Conservation (phyloP, 2,888 invertebrate species). For the Cantharis lateralis region DNA sequence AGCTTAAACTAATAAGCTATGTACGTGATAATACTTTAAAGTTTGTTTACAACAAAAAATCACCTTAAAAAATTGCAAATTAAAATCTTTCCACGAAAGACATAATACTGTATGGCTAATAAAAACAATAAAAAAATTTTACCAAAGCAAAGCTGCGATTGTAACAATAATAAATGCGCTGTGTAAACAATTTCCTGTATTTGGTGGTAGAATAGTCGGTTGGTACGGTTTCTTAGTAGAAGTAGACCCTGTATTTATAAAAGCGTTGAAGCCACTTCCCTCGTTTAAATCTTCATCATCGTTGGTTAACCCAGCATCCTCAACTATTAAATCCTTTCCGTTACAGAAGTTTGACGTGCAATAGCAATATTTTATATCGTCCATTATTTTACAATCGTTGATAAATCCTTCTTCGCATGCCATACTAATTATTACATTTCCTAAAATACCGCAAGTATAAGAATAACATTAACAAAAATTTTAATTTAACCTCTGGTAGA, state of each 20-base stretch:
- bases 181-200: slow-evolving; percentile 16
- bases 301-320: background rate
- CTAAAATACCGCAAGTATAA: slow-evolving; percentile 9
- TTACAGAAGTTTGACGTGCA: slow-evolving; percentile 51
- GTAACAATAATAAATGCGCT: slow-evolving; percentile 17
- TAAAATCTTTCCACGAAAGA: background rate
- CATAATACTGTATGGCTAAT: slow-evolving; percentile 23
- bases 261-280: slow-evolving; percentile 17
- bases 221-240: background rate
- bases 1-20: background rate
- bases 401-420: slow-evolving; percentile 42
- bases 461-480: background rate
- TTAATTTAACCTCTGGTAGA: slow-evolving; percentile 27
- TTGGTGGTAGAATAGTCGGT: slow-evolving; percentile 11
- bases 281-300: slow-evolving; percentile 27
- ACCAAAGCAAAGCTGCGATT: slow-evolving; percentile 12
- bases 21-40: background rate
- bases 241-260: background rate
- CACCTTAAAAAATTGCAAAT: background rate
- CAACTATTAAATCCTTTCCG: slow-evolving; percentile 19
- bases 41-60: background rate
- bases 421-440: slow-evolving; percentile 33
- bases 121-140: background rate
- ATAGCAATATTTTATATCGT: slow-evolving; percentile 50
- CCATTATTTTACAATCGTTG: slow-evolving; percentile 48